Conservation (phyloP, 35 echinoderm and acorn worm species). For the Lytechinus pictus region DNA sequence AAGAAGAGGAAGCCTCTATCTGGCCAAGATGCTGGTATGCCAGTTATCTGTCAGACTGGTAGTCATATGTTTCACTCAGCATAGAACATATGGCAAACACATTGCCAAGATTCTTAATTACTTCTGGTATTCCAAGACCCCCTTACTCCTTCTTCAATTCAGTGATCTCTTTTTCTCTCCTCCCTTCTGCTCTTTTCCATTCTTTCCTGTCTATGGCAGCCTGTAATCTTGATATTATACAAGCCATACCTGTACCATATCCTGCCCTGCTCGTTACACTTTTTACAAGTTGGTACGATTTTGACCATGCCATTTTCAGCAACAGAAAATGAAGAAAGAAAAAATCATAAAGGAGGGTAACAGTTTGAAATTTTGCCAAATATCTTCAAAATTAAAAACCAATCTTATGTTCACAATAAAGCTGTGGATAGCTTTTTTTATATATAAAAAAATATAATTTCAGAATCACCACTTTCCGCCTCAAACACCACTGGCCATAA, state of each 20-base stretch:
- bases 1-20: neutral
- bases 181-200: neutral
- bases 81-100: conserved; percentile 8
- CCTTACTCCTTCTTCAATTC: neutral
- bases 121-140: conserved; percentile 13
- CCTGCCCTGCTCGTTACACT: neutral
- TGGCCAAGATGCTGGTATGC: conserved; percentile 1
- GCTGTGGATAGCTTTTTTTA: no score
- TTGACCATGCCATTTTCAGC: no score
- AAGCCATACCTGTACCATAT: neutral
- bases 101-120: conserved; percentile 38
- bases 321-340: no score
- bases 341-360: no score
- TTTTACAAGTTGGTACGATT: no score
- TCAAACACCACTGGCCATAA: no score
- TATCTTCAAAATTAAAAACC: no score
- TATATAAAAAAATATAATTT: no score
- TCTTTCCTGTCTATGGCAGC: neutral
- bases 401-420: no score
- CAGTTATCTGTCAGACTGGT: conserved; percentile 24
- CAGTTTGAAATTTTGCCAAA: no score
- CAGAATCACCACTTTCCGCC: no score
- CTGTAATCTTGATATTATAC: neutral
- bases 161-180: conserved; percentile 17
- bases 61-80: conserved; percentile 25